phyloP scores from a whole-genome alignment of 2,113 vertebrate genomes.

The Pica pica region DNA sequence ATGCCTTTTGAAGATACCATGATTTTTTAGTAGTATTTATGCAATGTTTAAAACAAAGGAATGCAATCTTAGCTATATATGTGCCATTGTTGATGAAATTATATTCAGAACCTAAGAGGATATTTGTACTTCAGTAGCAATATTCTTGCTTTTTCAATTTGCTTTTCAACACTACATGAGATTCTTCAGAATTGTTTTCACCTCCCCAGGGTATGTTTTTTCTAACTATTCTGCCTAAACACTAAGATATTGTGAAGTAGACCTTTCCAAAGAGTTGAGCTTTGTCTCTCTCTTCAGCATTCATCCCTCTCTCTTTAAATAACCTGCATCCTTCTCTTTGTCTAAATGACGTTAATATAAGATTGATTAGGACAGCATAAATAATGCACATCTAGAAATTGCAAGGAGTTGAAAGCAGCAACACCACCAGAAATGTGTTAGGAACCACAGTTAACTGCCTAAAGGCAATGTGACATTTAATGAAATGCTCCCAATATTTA shows the following conservation, averaged over 20 bases:
- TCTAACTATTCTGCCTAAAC: neutral
- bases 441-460: neutral
- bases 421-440: neutral
- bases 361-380: neutral
- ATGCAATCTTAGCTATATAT: neutral
- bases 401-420: neutral
- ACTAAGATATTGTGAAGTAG: neutral
- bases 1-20: neutral
- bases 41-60: neutral
- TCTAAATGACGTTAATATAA: neutral
- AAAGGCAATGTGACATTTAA: neutral
- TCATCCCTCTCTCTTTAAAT: neutral
- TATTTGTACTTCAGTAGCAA: neutral
- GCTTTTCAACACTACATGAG: neutral
- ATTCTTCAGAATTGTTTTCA: neutral
- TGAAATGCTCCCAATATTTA: neutral
- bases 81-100: neutral
- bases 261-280: neutral
- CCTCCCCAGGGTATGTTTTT: neutral
- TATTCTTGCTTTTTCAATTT: neutral
- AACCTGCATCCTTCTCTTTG: neutral
- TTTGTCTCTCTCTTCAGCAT: neutral
- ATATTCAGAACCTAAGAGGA: neutral
- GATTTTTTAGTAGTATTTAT: neutral
- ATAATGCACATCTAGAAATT: constrained; percentile 12